Base-by-base conservation (phyloP, 2,888 invertebrate species). In the Drosophila bunnanda region DNA sequence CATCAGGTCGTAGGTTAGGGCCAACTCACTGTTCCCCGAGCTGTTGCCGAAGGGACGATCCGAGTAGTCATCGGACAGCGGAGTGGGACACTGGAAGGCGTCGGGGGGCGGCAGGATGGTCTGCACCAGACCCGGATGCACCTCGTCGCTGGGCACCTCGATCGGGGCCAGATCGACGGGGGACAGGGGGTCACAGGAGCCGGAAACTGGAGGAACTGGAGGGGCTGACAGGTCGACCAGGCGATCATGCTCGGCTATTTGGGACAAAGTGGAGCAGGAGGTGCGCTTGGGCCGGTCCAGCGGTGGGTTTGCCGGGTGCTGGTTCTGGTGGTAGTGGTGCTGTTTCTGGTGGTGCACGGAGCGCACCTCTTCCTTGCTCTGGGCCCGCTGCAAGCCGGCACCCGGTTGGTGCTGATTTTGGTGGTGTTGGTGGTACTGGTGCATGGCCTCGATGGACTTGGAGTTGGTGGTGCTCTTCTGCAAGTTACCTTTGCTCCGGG, bases 51-150 rank as follows among this genome's bases (percentile, higher is more conserved):
- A 93, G 72, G 95, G 94, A 82, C 94, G 94, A 32, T 92, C 92
- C 79, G 95, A 95, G 86, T 94, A 94, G 20, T 92, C 66, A 0
- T 67, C 92, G 20, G 95, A 94, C 32, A 94, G 93, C 59, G 95
- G 93, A 65, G 95, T 95, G 85, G 95, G 95, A 85, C 95, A 94
- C 88, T 95, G 94, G 88, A 96, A 96, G 90, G 95, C 95, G 79
- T 94, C 94, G 69, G 96, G 96, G 36, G 96, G 96, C 73, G 96
- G 96, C 79, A 96, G 94, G 82, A 96, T 96, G 86, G 94, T 94
- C 92, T 95, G 95, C 83, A 94, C 93, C 69, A 93, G 75, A 75
- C 91, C 93, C 88, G 94, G 93, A 50, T 90, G 91, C 59, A 90
- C 87, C 64, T 91, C 86, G 17, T 91, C 90, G 25, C 81, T 80